Evolutionary conservation across 2,888 invertebrate species (phyloP).

Genomic region (Dorcus hopei): DNA sequence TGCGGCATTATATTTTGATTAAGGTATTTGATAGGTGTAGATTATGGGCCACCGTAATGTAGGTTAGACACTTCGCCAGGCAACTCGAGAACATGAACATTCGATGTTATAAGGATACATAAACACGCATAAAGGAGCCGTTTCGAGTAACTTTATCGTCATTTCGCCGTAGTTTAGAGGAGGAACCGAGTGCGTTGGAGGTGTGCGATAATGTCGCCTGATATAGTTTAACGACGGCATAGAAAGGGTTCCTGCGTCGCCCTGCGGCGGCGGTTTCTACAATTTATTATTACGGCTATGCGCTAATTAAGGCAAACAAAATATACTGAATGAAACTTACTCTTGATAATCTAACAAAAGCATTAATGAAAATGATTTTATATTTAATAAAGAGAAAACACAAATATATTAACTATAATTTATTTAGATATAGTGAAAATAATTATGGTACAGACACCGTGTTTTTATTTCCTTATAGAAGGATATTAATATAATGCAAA

Average conservation of each 20-base stretch:
- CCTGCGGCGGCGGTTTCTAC: conserved; percentile 13
- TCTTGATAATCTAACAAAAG: too few relatives aligned
- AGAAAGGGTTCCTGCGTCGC: conserved; percentile 26
- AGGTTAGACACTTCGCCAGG: conserved; percentile 38
- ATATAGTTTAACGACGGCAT: conserved; percentile 41
- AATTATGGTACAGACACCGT: too few relatives aligned
- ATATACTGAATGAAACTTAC: neutral
- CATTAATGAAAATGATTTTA: too few relatives aligned
- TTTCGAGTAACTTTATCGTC: conserved; percentile 50
- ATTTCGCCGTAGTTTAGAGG: conserved; percentile 1
- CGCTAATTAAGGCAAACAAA: conserved; percentile 15
- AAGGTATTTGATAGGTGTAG: conserved; percentile 36
- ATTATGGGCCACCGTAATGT: conserved; percentile 39
- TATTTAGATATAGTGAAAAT: too few relatives aligned
- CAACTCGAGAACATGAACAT: conserved; percentile 43
- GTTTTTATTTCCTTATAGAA: too few relatives aligned
- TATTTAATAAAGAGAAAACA: too few relatives aligned
- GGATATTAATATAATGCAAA: too few relatives aligned
- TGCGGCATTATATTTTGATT: conserved; percentile 35
- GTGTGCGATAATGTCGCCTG: conserved; percentile 49
- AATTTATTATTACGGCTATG: conserved; percentile 14
- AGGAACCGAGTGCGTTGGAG: conserved; percentile 41
- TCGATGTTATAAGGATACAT: conserved; percentile 41
- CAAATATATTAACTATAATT: too few relatives aligned
- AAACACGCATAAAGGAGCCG: conserved; percentile 51